Base-by-base conservation (phyloP, 1,140 invertebrate genomes). In the Diorhabda sublineata region DNA sequence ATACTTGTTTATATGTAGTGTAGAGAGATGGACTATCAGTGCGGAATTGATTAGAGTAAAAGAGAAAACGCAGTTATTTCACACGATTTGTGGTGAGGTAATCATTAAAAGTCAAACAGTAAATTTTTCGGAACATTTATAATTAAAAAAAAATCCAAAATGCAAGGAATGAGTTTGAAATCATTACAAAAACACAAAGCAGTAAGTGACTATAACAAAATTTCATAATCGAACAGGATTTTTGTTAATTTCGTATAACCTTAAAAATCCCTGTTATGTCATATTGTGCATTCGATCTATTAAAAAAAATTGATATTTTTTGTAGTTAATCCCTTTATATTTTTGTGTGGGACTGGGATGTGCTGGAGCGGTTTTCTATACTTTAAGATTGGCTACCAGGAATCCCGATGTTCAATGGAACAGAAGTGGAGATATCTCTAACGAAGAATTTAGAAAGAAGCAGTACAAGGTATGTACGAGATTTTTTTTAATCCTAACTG, bases 341-440 rank as follows among this genome's bases (percentile, higher is more conserved):
- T 84, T 88, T n/a, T 91, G 89, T 75, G 83, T 91, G 62, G 89
- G 82, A 3, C 73, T 84, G 56, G 92, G 92, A 64, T 84, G 83
- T 61, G 66, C 79, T 2, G 86, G 85, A 5, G 86, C 91, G 2
- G 69, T 82, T 0, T 84, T 83, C 56, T 95, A 94, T 76, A 81
- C 87, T 0, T 43, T 84, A 2, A 85, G 93, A 61, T 81, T 94
- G 47, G 92, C 92, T n/a, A 73, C 83, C 0, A 85, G 84, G 63
- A 91, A 86, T 75, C 93, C 93, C 56, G 93, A 95, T 77, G 92
- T 95, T 8, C 83, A 89, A 61, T 95, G 92, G 92, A 86, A 86
- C 72, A 85, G 84, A 58, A 80, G 76, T 41, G 92, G 92, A 75
- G 87, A 88, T 3, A 91, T 93, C 76, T 92, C 93, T 4, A 93